Base-by-base conservation (phyloP, 2,113 vertebrate species). In the Guaruba guarouba region DNA sequence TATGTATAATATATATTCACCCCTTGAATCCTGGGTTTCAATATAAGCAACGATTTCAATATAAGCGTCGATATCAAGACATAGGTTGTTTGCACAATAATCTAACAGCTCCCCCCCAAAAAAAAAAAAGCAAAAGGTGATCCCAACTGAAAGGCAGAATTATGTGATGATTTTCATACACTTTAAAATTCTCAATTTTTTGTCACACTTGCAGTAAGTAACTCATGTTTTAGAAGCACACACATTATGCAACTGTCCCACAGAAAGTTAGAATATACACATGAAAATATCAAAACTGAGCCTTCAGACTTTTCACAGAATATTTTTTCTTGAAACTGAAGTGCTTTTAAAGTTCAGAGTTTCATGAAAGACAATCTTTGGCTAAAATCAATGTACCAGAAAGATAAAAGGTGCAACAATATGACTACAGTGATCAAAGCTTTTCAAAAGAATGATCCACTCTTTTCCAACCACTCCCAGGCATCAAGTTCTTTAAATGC, bases 341-440 rank as follows among this genome's bases (percentile, higher is more conserved):
- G 76, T 92, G 88, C 82, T 94, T 97, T 92, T 95, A 93, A 93
- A 94, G 92, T 96, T 97, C 76, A 88, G 76, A 96, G 82, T 97
- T 95, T 92, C 92, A 82, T 93, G 90, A 97, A 96, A 97, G 67
- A 82, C 86, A 97, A 93, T 93, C 85, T 90, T 95, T 96, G 96
- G 93, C 93, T 95, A 95, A 95, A 96, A 96, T 96, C 95, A 95
- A 96, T 96, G 88, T 94, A 93, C 82, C 77, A 96, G 80, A 69
- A 88, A 96, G 95, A 96, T 97, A 97, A 97, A 97, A 97, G 95
- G 57, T 95, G 80, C 90, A 94, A 95, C 61, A 93, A 90, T 93
- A 90, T 96, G 90, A 93, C 93, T 95, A 62, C 76, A 84, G 76
- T 92, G 95, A 97, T 96, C 95, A 96, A 96, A 97, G 96, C 80